phyloP scores from a whole-genome alignment of 2,113 vertebrate species.

The Rhizomys pruinosus region DNA sequence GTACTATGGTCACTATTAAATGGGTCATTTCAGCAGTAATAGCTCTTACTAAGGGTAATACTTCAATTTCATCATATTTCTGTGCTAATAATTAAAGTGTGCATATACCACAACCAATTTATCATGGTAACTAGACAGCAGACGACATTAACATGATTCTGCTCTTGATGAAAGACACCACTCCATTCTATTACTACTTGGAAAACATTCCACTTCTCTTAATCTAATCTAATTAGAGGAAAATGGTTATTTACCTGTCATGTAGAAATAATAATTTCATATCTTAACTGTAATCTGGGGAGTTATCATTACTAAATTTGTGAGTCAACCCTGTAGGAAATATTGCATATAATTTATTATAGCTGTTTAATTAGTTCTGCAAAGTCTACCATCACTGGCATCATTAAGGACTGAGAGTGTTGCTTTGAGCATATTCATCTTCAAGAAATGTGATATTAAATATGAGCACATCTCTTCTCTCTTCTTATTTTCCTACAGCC shows the following conservation, averaged over 20 bases:
- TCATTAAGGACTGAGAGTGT: conserved; percentile 32
- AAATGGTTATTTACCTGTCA: conserved; percentile 83
- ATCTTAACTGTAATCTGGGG: conserved; percentile 69
- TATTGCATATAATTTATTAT: conserved; percentile 71
- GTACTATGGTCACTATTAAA: conserved; percentile 87
- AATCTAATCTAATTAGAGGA: conserved; percentile 81
- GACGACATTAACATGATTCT: conserved; percentile 84
- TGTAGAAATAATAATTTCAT: conserved; percentile 72
- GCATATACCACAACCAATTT: conserved; percentile 84
- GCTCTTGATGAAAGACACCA: conserved; percentile 82
- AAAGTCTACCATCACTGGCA: conserved; percentile 38
- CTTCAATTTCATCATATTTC: conserved; percentile 88
- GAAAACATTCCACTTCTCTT: conserved; percentile 76
- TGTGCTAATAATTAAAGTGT: conserved; percentile 86
- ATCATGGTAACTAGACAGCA: conserved; percentile 86
- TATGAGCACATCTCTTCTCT: conserved; percentile 29
- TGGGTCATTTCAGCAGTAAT: conserved; percentile 89
- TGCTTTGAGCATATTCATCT: conserved; percentile 57
- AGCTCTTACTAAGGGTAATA: conserved; percentile 83
- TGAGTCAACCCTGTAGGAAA: conserved; percentile 50
- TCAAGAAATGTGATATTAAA: conserved; percentile 41
- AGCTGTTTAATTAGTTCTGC: conserved; percentile 72
- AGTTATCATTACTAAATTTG: conserved; percentile 76
- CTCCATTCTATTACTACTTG: conserved; percentile 75
- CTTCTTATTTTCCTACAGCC: neutral